Percentiles rank a stretch among this genome's conserved stretches.
Evolutionary conservation across 2,888 invertebrate species (phyloP).

Genomic region (Pedicia rivosa): DNA sequence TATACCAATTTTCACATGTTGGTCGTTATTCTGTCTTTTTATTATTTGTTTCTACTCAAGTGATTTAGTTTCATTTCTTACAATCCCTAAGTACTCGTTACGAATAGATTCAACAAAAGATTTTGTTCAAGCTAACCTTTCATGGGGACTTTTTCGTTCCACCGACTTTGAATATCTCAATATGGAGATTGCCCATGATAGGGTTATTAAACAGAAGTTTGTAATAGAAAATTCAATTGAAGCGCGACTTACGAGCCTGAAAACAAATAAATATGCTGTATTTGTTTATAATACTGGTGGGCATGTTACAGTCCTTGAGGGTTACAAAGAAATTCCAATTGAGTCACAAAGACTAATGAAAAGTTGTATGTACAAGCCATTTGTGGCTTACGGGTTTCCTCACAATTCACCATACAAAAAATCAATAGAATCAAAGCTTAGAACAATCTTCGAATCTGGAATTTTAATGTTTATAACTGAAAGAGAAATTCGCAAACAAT

Average conservation of each 20-base stretch:
- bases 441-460: conserved; percentile 4
- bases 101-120: conserved; percentile 1
- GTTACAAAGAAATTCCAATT: conserved; percentile 1
- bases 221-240: neutral
- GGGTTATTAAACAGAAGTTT: neutral
- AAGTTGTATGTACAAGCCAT: conserved; percentile 2
- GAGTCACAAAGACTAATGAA: neutral
- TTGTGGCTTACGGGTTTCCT: neutral
- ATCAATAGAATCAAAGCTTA: neutral
- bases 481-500: neutral
- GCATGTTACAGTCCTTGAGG: neutral
- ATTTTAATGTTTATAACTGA: neutral
- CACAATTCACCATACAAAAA: conserved; percentile 5
- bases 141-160: neutral
- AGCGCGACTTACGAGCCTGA: neutral
- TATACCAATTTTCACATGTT: neutral
- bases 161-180: conserved; percentile 3
- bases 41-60: neutral
- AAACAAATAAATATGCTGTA: conserved; percentile 1
- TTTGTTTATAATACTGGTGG: neutral
- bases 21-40: neutral
- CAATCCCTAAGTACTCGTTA: neutral
- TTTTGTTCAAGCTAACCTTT: conserved; percentile 1
- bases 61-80: conserved; percentile 4
- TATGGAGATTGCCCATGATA: neutral